A percentile compares a stretch with the other conserved stretches of the same genome.
Conservation (phyloP, 2,888 invertebrate species). For the Limenitis camilla region DNA sequence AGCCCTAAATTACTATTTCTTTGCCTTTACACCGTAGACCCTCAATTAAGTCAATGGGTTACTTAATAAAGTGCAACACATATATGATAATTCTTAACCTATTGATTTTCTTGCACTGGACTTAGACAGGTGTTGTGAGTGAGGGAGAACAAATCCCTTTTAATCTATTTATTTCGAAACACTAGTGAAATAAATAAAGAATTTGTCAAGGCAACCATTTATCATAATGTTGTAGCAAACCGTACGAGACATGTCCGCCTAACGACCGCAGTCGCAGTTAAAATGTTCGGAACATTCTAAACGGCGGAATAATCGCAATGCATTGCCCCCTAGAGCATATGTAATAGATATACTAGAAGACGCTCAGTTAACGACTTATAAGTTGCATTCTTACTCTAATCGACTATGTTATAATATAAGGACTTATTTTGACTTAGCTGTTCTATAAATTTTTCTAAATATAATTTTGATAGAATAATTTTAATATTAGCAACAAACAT, state of each 20-base stretch:
- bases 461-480: no score
- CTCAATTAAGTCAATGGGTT: no score
- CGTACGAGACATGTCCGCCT: constrained; percentile 39
- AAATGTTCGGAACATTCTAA: constrained; percentile 47
- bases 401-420: no score
- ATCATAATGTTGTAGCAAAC: constrained; percentile 24
- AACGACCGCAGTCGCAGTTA: constrained; percentile 48
- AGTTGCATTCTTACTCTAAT: constrained; percentile 14
- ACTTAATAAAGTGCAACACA: no score
- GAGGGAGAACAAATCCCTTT: no score
- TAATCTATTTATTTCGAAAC: neutral
- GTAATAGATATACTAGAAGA: constrained; percentile 32
- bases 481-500: no score
- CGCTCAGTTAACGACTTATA: constrained; percentile 23
- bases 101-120: no score
- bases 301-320: constrained; percentile 57
- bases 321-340: constrained; percentile 41
- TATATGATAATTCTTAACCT: no score
- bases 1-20: no score
- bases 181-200: constrained; percentile 6
- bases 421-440: neutral
- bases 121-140: no score
- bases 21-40: no score
- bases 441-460: neutral
- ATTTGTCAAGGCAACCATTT: constrained; percentile 14